These are phyloP conservation scores for Rhimphoctona megacephalus DNA, from an alignment of 2,888 invertebrate genomes.

Conservation along the genomic window DNA sequence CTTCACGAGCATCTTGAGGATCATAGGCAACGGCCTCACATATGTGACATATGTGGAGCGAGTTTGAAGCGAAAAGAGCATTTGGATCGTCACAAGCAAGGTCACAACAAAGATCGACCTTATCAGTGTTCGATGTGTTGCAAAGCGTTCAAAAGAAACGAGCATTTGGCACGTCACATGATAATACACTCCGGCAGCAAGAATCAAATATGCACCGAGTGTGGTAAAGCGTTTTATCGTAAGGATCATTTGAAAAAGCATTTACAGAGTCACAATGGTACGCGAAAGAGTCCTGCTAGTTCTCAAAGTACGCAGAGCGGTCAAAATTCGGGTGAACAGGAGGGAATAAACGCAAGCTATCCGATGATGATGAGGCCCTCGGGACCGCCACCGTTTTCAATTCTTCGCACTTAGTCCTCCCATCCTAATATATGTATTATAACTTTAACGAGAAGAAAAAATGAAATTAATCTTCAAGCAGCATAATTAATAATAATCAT, in stretches of 20 bases:
- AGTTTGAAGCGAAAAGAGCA: slow-evolving; percentile 92
- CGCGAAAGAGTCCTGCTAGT: slow-evolving; percentile 87
- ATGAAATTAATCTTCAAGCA: slow-evolving; percentile 9
- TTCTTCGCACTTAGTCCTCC: slow-evolving; percentile 80
- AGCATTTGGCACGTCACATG: slow-evolving; percentile 93
- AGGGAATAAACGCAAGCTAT: slow-evolving; percentile 74
- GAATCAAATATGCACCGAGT: slow-evolving; percentile 91
- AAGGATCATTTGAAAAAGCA: slow-evolving; percentile 94
- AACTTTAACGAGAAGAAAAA: not conserved
- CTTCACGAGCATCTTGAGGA: slow-evolving; percentile 90
- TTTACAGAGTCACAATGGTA: slow-evolving; percentile 90
- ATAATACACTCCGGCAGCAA: slow-evolving; percentile 94
- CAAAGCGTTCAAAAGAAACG: slow-evolving; percentile 93
- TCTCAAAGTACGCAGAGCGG: slow-evolving; percentile 84
- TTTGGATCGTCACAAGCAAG: slow-evolving; percentile 91
- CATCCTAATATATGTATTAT: not conserved
- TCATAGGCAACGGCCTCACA: slow-evolving; percentile 92
- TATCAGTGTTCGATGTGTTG: slow-evolving; percentile 92
- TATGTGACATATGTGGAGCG: slow-evolving; percentile 92
- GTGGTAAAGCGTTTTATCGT: slow-evolving; percentile 92
- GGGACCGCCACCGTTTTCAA: slow-evolving; percentile 82
- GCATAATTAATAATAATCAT: slow-evolving; percentile 24
- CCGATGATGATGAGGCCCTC: slow-evolving; percentile 83
- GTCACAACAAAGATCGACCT: slow-evolving; percentile 93
- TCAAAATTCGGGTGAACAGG: slow-evolving; percentile 79